Base-by-base conservation (phyloP, 2,113 vertebrate genomes). In the Geococcyx californianus region DNA sequence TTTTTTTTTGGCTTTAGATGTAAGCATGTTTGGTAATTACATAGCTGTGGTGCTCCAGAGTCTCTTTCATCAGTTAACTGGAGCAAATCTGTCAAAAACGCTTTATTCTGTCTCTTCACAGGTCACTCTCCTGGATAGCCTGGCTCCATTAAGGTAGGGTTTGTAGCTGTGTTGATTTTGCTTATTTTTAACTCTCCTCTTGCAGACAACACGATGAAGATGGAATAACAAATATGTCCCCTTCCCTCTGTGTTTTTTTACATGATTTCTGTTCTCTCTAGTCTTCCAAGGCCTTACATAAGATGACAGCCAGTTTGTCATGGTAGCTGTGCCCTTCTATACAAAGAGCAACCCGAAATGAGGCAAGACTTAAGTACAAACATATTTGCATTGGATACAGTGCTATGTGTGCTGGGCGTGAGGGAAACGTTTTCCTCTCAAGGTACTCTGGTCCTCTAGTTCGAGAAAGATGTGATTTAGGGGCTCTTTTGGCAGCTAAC, bases 341-440 rank as follows among this genome's bases (percentile, higher is more conserved):
- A 77, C 18, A 59, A 23, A 31, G 38, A 31, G 16, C 4, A 1
- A 38, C 42, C 25, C 2, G 4, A 52, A 89, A 77, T 0, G 1
- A 78, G 34, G 26, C 38, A 52, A 70, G 20, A 24, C 33, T 58
- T 78, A 38, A n/a, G 34, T 44, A 34, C 64, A 12, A 18, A 66
- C 60, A 5, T 12, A 10, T 12, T 64, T 19, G 10, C 21, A 1
- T 0, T 42, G 40, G 36, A 15, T 55, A 60, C 16, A 45, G 47
- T 25, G 24, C 19, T 49, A 44, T 29, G 26, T 25, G 9, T 16
- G 7, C 44, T 36, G 3, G 7, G 6, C 0, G 0, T 7, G 25
- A 87, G 17, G 29, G 36, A 82, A 77, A 29, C 1, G 0, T 55
- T 72, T 29, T 66, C 36, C 55, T 60, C 36, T 36, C 34, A 33